Evolutionary conservation across 2,113 vertebrate species (phyloP).

Genomic region (Oceanites oceanicus): DNA sequence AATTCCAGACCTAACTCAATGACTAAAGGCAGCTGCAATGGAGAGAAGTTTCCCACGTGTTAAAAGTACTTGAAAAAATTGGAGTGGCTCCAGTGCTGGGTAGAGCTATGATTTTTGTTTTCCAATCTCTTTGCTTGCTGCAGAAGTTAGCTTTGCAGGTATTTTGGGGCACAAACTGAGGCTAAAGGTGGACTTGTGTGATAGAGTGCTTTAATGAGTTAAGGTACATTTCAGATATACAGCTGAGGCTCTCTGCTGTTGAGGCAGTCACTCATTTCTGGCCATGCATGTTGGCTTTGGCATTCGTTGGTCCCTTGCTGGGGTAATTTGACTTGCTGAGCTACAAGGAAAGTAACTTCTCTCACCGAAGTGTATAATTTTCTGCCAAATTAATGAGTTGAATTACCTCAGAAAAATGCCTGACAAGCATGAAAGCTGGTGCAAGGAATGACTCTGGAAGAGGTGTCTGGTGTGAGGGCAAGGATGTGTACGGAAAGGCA

Average conservation of each 20-base stretch:
- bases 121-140: neutral
- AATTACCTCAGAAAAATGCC: neutral
- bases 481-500: neutral
- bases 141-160: neutral
- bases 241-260: neutral
- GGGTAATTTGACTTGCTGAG: neutral
- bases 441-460: neutral
- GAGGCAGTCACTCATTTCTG: neutral
- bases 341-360: neutral
- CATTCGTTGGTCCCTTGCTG: neutral
- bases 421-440: neutral
- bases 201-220: neutral
- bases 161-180: neutral
- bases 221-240: neutral
- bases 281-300: neutral
- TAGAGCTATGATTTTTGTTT: neutral
- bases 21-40: neutral
- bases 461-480: neutral
- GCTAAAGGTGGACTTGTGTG: neutral
- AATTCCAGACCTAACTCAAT: neutral
- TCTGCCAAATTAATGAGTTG: neutral
- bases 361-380: neutral
- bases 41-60: neutral
- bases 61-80: neutral
- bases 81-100: neutral